Evolutionary conservation across 2,113 vertebrate species (phyloP).

Genomic region (Elephas maximus): DNA sequence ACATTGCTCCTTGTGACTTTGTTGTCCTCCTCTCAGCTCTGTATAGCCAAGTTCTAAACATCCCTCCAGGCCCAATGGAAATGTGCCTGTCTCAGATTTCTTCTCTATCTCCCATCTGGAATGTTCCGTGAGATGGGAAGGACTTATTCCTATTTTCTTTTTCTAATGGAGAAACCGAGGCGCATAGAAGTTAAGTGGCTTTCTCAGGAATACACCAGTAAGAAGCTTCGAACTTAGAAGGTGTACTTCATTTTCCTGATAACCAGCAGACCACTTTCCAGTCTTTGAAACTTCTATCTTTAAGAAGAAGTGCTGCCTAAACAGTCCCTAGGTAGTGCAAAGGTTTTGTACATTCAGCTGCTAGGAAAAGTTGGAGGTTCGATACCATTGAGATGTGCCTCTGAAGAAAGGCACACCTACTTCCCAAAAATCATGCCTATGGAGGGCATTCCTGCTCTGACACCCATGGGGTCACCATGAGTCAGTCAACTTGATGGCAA

Average conservation of each 20-base stretch:
- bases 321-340: too few relatives aligned
- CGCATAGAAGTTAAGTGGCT: background rate
- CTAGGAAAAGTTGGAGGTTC: too few relatives aligned
- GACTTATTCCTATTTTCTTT: background rate
- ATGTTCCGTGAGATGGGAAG: background rate
- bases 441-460: background rate
- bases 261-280: fast-evolving
- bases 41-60: fast-evolving
- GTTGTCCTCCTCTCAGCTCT: background rate
- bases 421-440: background rate
- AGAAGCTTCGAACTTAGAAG: background rate
- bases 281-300: background rate
- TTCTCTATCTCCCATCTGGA: background rate
- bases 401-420: background rate
- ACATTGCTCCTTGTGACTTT: fast-evolving
- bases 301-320: background rate
- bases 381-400: background rate
- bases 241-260: fast-evolving
- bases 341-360: too few relatives aligned
- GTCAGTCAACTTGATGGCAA: background rate
- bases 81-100: background rate
- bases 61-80: fast-evolving
- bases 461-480: background rate
- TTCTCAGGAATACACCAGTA: fast-evolving
- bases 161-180: background rate